A percentile compares a stretch with the other conserved stretches of the same genome.
Evolutionary conservation across 1,140 invertebrate species (phyloP).

Genomic region (Drosophila paulistorum): DNA sequence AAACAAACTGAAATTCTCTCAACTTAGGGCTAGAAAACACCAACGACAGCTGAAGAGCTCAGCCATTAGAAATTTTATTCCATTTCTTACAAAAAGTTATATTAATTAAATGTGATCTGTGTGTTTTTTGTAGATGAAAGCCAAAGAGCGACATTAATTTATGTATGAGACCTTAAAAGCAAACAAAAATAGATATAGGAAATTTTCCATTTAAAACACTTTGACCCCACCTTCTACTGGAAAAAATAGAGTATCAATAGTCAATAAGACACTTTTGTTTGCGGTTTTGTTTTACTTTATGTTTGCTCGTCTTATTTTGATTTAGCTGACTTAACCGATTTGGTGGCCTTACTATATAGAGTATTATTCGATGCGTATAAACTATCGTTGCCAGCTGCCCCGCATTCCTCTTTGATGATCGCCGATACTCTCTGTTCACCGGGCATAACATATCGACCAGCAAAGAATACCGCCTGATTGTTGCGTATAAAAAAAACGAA

Average conservation of each 20-base stretch:
- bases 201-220: no score
- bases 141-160: background rate
- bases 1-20: slow-evolving; percentile 21
- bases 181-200: slow-evolving; percentile 4
- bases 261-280: no score
- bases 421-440: background rate
- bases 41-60: background rate
- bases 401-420: background rate
- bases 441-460: slow-evolving; percentile 55
- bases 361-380: slow-evolving; percentile 7
- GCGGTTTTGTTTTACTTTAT: background rate
- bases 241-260: no score
- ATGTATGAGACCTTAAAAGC: background rate
- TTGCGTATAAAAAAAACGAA: slow-evolving; percentile 71
- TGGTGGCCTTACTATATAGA: background rate
- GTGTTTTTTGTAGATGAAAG: background rate
- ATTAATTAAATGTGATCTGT: slow-evolving; percentile 22
- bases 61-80: background rate
- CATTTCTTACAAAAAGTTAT: slow-evolving; percentile 6
- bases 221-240: no score
- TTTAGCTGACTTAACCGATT: background rate
- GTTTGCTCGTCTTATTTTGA: background rate
- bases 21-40: background rate
- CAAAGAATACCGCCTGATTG: slow-evolving; percentile 61
- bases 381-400: background rate